Percentiles rank a stretch among this genome's conserved stretches.
Evolutionary conservation across 2,113 vertebrate genomes (phyloP).

Genomic region (Elephantulus edwardii): DNA sequence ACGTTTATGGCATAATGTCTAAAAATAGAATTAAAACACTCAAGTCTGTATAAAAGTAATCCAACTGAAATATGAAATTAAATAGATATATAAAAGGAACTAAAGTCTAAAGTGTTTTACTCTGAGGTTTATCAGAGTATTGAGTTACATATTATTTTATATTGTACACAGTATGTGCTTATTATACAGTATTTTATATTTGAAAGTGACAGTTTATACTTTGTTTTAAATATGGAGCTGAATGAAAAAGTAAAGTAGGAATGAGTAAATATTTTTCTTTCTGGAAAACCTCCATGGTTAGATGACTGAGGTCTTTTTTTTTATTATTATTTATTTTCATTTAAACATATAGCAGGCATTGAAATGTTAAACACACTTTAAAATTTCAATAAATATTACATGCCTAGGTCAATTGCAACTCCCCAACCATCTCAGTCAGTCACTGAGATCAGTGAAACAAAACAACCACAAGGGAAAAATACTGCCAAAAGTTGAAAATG

Average conservation of each 20-base stretch:
- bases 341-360: not conserved
- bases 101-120: conserved; percentile 10
- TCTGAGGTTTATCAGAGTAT: conserved; percentile 16
- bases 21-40: not conserved
- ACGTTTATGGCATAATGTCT: conserved; percentile 67
- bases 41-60: not conserved
- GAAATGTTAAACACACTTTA: not conserved
- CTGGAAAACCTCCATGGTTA: not conserved
- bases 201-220: not conserved
- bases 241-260: conserved; percentile 37
- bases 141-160: conserved; percentile 35
- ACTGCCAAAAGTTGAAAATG: not conserved
- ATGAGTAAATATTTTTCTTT: conserved; percentile 10
- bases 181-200: not conserved
- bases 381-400: not conserved
- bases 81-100: not conserved
- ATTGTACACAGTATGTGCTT: not conserved
- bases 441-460: conserved; percentile 32
- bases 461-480: conserved; percentile 37
- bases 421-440: no score
- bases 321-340: conserved; percentile 38
- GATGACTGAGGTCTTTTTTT: not conserved
- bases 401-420: no score
- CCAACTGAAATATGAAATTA: not conserved
- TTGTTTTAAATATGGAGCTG: not conserved